phyloP scores from a whole-genome alignment of 2,797 vertebrate genomes.

The Semotilus atromaculatus region DNA sequence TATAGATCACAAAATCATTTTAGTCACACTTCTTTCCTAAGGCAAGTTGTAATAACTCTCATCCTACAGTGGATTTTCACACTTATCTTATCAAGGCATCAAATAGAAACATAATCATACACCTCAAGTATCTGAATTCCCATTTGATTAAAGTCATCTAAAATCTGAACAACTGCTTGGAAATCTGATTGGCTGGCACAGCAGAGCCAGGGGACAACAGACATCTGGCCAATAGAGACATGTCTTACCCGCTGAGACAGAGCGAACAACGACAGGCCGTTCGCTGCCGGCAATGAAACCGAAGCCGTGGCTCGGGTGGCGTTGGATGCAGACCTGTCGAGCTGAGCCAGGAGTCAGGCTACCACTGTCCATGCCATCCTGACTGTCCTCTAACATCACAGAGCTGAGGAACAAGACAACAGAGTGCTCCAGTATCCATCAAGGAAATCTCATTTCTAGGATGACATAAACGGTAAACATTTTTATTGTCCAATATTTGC shows the following conservation, averaged over 20 bases:
- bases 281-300: constrained; percentile 96
- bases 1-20: not conserved
- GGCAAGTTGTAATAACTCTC: not conserved
- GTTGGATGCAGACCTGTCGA: constrained; percentile 92
- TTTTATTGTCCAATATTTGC: not conserved
- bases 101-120: not conserved
- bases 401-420: constrained; percentile 75
- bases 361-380: constrained; percentile 96
- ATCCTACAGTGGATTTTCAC: constrained; percentile 2
- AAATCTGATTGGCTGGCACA: constrained; percentile 53
- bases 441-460: not conserved
- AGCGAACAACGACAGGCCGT: constrained; percentile 93
- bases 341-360: constrained; percentile 90
- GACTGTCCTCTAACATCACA: constrained; percentile 91
- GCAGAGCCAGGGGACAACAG: constrained; percentile 45
- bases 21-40: constrained; percentile 1
- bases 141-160: not conserved
- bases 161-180: constrained; percentile 5
- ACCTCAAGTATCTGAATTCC: not conserved
- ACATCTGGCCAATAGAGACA: constrained; percentile 48
- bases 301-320: constrained; percentile 90
- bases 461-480: not conserved
- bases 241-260: constrained; percentile 91
- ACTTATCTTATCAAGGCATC: not conserved
- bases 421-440: not conserved